These are phyloP conservation scores for Pachydiplax longipennis DNA, from an alignment of 2,888 invertebrate genomes.

Conservation along the genomic window DNA sequence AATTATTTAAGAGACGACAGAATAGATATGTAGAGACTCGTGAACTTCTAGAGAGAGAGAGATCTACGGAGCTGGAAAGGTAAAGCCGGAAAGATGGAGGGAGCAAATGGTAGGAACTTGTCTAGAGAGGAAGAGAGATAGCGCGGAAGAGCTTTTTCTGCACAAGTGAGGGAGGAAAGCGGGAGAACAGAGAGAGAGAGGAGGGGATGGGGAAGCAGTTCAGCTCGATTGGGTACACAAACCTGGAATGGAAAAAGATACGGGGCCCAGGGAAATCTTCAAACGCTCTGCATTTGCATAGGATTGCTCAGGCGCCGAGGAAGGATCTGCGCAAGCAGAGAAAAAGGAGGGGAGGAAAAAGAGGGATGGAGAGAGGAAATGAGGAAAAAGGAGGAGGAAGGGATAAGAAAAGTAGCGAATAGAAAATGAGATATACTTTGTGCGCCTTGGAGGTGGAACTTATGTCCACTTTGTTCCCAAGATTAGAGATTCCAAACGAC, in stretches of 20 bases:
- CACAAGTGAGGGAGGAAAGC: not conserved
- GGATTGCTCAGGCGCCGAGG: conserved; percentile 13
- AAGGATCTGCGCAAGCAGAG: not conserved
- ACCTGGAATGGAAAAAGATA: conserved; percentile 33
- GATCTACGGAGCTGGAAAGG: not conserved
- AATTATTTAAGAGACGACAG: not conserved
- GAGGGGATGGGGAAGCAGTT: conserved; percentile 4
- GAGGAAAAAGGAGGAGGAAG: not conserved
- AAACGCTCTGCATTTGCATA: conserved; percentile 43
- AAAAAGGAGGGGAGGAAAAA: not conserved
- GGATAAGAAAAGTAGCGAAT: not conserved
- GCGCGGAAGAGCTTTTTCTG: not conserved
- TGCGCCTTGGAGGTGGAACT: not conserved
- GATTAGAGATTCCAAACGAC: not conserved
- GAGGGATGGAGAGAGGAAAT: not conserved
- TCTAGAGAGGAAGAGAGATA: not conserved
- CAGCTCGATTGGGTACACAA: conserved; percentile 45
- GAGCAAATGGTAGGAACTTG: not conserved
- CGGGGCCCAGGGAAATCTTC: conserved; percentile 39
- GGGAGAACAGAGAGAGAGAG: not conserved
- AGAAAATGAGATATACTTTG: not conserved
- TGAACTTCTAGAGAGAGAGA: not conserved
- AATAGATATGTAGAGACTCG: not conserved
- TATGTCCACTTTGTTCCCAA: conserved; percentile 9
- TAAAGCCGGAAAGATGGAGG: not conserved